Conservation (phyloP, 2,888 invertebrate genomes). For the Helobdella robusta region DNA sequence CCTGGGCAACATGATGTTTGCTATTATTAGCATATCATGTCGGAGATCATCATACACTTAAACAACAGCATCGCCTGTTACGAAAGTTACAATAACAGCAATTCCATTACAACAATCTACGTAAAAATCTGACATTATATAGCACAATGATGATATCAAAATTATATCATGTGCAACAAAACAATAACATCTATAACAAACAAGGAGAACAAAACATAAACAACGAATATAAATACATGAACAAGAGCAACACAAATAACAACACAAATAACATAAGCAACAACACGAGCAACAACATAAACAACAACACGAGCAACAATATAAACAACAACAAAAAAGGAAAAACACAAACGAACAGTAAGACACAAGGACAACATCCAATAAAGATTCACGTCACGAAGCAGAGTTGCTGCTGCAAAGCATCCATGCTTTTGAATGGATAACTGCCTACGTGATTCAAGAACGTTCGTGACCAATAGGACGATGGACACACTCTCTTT, state of each 20-base stretch:
- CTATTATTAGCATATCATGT: too few relatives aligned
- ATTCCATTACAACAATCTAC: too few relatives aligned
- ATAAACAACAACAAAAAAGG: background rate
- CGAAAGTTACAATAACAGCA: too few relatives aligned
- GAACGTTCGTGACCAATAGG: conserved; percentile 12
- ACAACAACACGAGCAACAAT: background rate
- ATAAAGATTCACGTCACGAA: conserved; percentile 14
- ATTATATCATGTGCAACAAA: too few relatives aligned
- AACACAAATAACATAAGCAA: background rate
- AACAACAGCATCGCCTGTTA: too few relatives aligned
- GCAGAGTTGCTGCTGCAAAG: conserved; percentile 17
- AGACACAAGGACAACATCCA: background rate
- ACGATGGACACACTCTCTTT: background rate
- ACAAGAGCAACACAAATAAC: background rate
- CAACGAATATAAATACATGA: background rate
- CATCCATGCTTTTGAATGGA: conserved; percentile 9
- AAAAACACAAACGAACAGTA: background rate
- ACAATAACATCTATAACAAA: background rate
- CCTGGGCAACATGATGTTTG: too few relatives aligned
- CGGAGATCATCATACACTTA: too few relatives aligned
- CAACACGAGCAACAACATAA: background rate
- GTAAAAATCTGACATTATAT: too few relatives aligned
- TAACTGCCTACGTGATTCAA: background rate
- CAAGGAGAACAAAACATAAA: conserved; percentile 14
- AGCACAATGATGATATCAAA: too few relatives aligned